A percentile compares a stretch with the other conserved stretches of the same genome.
phyloP scores from a whole-genome alignment of 2,797 vertebrate species.

The Malurus splendens region DNA sequence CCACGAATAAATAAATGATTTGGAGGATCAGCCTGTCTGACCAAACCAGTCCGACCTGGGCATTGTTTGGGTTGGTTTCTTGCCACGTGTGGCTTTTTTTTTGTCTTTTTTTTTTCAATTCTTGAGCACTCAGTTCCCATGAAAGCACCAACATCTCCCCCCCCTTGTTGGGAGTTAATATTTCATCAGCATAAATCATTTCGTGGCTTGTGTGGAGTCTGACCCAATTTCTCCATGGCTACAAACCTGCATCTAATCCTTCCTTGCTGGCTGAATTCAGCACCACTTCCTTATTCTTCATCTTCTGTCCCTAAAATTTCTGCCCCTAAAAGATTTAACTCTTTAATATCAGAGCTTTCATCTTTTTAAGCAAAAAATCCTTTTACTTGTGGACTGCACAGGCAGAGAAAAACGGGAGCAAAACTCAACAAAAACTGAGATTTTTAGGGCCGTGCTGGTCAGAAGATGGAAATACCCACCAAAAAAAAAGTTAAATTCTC shows the following conservation, averaged over 20 bases:
- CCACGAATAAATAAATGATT: neutral
- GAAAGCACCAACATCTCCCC: neutral
- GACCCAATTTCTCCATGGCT: neutral
- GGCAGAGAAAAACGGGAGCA: neutral
- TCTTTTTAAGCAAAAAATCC: neutral
- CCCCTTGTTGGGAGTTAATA: neutral
- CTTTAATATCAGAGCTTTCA: neutral
- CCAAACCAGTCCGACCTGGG: constrained; percentile 24
- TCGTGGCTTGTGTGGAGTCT: neutral
- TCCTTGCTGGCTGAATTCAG: neutral
- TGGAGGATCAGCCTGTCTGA: neutral
- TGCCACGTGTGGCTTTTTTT: neutral
- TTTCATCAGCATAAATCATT: constrained; percentile 21
- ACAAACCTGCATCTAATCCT: neutral
- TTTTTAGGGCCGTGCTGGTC: neutral
- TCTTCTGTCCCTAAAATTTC: neutral
- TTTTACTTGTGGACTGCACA: neutral
- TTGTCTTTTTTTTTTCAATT: neutral
- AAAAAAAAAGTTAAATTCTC: neutral
- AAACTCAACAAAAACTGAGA: fast-evolving
- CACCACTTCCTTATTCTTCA: neutral
- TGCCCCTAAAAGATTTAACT: neutral
- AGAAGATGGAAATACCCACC: neutral
- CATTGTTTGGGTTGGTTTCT: constrained; percentile 12
- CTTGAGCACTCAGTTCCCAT: neutral